Evolutionary conservation across 2,888 invertebrate species (phyloP).

Genomic region (Archaeoteleia sp.): DNA sequence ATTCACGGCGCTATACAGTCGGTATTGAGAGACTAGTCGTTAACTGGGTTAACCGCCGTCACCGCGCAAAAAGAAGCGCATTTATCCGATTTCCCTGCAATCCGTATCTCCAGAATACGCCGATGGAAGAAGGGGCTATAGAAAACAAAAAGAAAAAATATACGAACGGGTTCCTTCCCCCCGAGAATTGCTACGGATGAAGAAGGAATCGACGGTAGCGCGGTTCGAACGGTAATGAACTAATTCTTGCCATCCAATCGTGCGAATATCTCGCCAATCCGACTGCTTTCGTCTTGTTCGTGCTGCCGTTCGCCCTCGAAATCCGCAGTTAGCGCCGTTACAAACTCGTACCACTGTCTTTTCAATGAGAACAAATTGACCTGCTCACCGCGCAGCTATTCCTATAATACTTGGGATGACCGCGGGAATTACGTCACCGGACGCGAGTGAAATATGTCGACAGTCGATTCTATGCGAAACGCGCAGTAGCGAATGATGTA

Average conservation of each 20-base stretch:
- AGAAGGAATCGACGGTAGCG: conserved; percentile 4
- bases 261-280: conserved; percentile 42
- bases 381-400: neutral
- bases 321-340: conserved; percentile 1
- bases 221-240: conserved; percentile 54
- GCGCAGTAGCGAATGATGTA: neutral
- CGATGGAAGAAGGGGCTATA: neutral
- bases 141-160: too few relatives aligned
- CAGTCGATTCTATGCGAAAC: neutral
- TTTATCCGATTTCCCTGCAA: conserved; percentile 57
- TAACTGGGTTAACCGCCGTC: too few relatives aligned
- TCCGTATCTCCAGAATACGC: too few relatives aligned
- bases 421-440: conserved; percentile 3
- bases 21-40: too few relatives aligned
- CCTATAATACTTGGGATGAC: neutral
- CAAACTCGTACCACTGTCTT: conserved; percentile 9
- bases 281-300: conserved; percentile 51
- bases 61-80: conserved; percentile 55
- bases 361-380: conserved; percentile 13
- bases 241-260: conserved; percentile 60
- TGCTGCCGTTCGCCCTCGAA: neutral
- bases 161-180: too few relatives aligned
- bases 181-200: conserved; percentile 2
- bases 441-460: neutral
- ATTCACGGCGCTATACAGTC: too few relatives aligned